Conservation (phyloP, 2,113 vertebrate genomes). For the Irena cyanogastra region DNA sequence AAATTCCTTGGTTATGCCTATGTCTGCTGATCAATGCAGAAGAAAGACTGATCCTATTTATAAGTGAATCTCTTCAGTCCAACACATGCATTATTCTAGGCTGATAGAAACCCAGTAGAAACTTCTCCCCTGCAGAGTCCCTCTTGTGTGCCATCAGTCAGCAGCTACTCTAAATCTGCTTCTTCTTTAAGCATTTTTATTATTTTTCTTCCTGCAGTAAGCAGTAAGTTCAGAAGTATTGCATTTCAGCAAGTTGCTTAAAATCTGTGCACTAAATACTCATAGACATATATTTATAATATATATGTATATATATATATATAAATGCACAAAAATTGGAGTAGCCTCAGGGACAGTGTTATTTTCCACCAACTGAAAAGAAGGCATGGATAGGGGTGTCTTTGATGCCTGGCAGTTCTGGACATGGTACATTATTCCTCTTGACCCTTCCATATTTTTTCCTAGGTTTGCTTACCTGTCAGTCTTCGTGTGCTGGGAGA, state of each 20-base stretch:
- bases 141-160: neutral
- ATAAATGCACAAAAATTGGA: neutral
- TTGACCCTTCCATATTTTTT: neutral
- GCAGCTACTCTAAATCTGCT: neutral
- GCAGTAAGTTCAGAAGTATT: neutral
- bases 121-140: neutral
- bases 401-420: neutral
- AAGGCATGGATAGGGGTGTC: neutral
- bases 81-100: constrained; percentile 5
- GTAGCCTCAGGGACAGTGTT: neutral
- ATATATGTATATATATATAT: neutral
- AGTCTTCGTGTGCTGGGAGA: neutral
- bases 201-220: neutral
- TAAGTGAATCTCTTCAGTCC: neutral
- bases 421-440: neutral
- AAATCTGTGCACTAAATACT: neutral
- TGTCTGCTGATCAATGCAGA: neutral
- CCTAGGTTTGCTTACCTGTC: neutral
- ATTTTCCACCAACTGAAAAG: neutral
- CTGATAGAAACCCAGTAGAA: neutral
- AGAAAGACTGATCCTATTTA: neutral
- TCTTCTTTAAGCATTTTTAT: neutral
- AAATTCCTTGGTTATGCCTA: neutral
- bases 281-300: neutral
- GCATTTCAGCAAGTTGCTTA: neutral